These are phyloP conservation scores for Phyto melanocephala DNA, from an alignment of 2,888 invertebrate species.

Conservation along the genomic window DNA sequence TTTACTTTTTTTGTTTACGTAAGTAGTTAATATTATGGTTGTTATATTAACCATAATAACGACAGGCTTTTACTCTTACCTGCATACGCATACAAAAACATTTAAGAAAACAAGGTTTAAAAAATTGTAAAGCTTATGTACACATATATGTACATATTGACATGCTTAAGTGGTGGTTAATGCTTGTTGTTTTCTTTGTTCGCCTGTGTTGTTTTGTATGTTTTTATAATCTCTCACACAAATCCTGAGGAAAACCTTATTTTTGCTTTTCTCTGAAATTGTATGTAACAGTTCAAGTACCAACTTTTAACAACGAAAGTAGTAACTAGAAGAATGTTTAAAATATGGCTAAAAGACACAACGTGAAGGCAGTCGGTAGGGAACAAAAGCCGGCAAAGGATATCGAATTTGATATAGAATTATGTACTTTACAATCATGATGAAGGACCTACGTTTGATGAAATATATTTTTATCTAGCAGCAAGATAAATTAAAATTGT, in stretches of 20 bases:
- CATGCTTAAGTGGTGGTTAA: not conserved
- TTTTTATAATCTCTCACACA: conserved; percentile 18
- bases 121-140: not conserved
- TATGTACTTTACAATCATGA: too few species aligned
- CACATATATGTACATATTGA: too few species aligned
- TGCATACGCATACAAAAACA: not conserved
- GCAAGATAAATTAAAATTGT: too few species aligned
- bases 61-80: conserved; percentile 1
- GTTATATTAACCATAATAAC: conserved; percentile 46
- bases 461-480: too few species aligned
- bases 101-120: too few species aligned
- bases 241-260: conserved; percentile 6
- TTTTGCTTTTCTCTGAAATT: not conserved
- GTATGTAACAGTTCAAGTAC: not conserved
- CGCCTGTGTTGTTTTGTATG: not conserved
- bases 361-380: too few species aligned
- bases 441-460: too few species aligned
- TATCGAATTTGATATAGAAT: too few species aligned
- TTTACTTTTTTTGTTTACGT: conserved; percentile 6
- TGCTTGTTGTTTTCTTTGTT: not conserved
- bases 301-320: not conserved
- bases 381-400: too few species aligned
- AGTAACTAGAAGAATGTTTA: not conserved
- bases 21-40: conserved; percentile 43
- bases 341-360: too few species aligned